These are phyloP conservation scores for Antheraea yamamai DNA, from an alignment of 2,888 invertebrate species.

Conservation along the genomic window DNA sequence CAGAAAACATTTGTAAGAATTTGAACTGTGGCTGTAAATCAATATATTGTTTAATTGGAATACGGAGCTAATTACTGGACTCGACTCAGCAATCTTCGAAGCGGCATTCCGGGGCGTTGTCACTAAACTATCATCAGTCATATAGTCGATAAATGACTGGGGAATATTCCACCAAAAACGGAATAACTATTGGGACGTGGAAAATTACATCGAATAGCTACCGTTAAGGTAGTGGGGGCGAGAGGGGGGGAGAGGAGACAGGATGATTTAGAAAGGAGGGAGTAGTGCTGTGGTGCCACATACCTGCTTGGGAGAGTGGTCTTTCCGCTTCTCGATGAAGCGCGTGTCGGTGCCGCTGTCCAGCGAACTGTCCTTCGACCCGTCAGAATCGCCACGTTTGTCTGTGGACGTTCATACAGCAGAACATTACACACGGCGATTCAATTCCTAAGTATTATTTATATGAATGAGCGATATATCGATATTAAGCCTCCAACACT, in stretches of 20 bases:
- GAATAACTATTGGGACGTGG: neutral
- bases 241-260: neutral
- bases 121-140: neutral
- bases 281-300: slow-evolving; percentile 23
- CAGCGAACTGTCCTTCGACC: slow-evolving; percentile 91
- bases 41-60: neutral
- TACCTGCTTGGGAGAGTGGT: slow-evolving; percentile 82
- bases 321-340: slow-evolving; percentile 80
- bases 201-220: neutral
- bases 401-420: slow-evolving; percentile 65
- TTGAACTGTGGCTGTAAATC: neutral
- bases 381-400: slow-evolving; percentile 86
- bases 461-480: too few species aligned
- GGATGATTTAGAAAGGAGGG: too few species aligned
- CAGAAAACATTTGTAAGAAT: neutral
- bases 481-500: too few species aligned
- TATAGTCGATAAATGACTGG: neutral
- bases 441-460: too few species aligned
- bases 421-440: too few species aligned
- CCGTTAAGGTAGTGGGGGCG: neutral
- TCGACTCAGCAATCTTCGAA: neutral
- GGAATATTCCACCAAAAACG: neutral
- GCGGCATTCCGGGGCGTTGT: neutral
- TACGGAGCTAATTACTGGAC: neutral
- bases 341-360: slow-evolving; percentile 89